These are phyloP conservation scores for Aphidoletes aphidimyza DNA, from an alignment of 2,888 invertebrate species.

Conservation along the genomic window DNA sequence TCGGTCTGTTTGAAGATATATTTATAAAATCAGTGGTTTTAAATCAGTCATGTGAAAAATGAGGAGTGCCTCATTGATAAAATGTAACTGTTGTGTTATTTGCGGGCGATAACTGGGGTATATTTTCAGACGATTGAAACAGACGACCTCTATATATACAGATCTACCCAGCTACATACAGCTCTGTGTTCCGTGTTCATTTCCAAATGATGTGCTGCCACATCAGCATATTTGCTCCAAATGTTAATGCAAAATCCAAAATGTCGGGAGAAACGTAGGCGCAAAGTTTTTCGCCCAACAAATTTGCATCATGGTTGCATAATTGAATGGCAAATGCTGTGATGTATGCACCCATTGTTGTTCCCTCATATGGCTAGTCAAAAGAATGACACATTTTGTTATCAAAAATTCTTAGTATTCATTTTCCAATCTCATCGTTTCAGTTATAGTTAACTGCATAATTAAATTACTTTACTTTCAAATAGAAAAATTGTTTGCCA, in stretches of 20 bases:
- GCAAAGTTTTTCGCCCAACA: too few species aligned
- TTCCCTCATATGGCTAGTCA: not conserved
- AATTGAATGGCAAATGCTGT: not conserved
- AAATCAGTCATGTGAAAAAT: too few species aligned
- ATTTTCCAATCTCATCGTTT: not conserved
- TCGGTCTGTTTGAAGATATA: slow-evolving; percentile 3
- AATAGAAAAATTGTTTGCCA: too few species aligned
- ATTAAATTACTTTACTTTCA: not conserved
- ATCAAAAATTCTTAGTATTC: not conserved
- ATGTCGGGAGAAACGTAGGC: not conserved
- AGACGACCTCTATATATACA: too few species aligned
- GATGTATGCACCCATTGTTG: not conserved
- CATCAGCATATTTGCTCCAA: too few species aligned
- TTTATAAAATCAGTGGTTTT: not conserved
- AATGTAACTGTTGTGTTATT: too few species aligned
- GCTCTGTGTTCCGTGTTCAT: too few species aligned
- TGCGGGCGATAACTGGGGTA: too few species aligned
- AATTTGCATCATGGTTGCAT: not conserved
- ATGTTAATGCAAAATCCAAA: not conserved
- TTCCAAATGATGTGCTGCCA: too few species aligned
- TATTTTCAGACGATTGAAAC: too few species aligned
- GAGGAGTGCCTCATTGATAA: not conserved
- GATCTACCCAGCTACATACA: too few species aligned
- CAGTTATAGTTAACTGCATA: not conserved
- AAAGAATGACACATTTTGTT: too few species aligned